Base-by-base conservation (phyloP, 2,797 vertebrate species). In the Chromis chromis region DNA sequence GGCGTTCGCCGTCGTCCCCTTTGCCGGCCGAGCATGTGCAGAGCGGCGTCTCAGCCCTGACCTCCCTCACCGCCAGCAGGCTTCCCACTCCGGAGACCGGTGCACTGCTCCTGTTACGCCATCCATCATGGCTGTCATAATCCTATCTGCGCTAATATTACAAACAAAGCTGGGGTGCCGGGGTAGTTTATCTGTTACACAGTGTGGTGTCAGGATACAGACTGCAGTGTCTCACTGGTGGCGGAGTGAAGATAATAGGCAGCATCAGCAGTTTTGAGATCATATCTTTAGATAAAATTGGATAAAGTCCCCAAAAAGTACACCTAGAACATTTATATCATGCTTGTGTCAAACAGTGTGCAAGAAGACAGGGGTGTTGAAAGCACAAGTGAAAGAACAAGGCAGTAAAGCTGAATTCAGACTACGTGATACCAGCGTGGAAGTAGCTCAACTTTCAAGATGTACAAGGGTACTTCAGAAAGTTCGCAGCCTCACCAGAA, bases 61-160 rank as follows among this genome's bases (percentile, higher is more conserved):
- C 87, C 86, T 83, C 59, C 54, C 49, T 70, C 61, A 28, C 74
- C 21, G 25, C 69, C 69, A 52, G 56, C 56, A 53, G 68, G 66
- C 82, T 54, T 70, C 46, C 70, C 10, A 70, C 74, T 61, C 62
- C 25, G 3, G 66, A 75, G 82, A 74, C 65, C 36, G 44, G 73
- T 58, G 63, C 74, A 60, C 62, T 24, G 65, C 67, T 78, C 69
- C 74, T 76, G 76, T 82, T 85, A 49, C 74, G 33, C 70, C 78
- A 90, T 93, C 89, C 88, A 88, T 92, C 91, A 90, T 31, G 16
- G 58, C 75, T 87, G 87, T 87, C 88, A 86, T 76, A 82, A 81
- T 78, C 60, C 76, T 86, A 83, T 87, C 81, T 81, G 73, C 36
- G 14, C 78, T 89, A 83, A 83, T 88, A 86, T 90, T 70, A 79